Evolutionary conservation across 2,888 invertebrate species (phyloP).

Genomic region (Tachina lurida): DNA sequence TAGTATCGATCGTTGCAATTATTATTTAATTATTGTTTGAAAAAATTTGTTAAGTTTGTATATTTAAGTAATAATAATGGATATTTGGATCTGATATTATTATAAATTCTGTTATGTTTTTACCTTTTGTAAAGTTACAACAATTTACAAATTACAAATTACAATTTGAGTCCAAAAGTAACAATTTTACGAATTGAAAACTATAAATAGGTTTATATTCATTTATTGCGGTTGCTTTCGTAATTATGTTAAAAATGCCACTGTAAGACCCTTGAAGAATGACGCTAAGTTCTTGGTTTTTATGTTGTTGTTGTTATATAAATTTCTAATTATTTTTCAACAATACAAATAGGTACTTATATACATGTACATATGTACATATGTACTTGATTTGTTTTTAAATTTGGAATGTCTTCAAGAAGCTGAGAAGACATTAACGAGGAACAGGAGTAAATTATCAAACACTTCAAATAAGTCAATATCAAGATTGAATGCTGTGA

Average conservation of each 20-base stretch:
- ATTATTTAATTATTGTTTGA: no score
- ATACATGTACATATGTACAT: not conserved
- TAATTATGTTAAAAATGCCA: conserved; percentile 9
- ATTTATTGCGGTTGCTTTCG: conserved; percentile 12
- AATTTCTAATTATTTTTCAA: conserved; percentile 49
- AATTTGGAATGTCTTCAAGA: conserved; percentile 31
- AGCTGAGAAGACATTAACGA: conserved; percentile 31
- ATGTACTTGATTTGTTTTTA: not conserved
- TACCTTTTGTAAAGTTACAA: no score
- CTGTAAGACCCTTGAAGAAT: conserved; percentile 23
- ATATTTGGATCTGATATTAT: no score
- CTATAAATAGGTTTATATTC: not conserved
- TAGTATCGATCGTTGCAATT: no score
- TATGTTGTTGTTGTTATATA: conserved; percentile 29
- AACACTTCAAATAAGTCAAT: conserved; percentile 66
- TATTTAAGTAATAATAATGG: no score
- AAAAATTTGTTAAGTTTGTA: no score
- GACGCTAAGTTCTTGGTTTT: conserved; percentile 16
- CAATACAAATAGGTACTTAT: not conserved
- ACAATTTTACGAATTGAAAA: not conserved
- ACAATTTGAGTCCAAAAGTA: no score
- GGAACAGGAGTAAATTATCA: conserved; percentile 5
- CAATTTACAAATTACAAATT: no score
- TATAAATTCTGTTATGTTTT: no score
- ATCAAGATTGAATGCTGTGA: conserved; percentile 41